phyloP scores from a whole-genome alignment of 2,888 invertebrate genomes.

The Eupithecia tripunctaria region DNA sequence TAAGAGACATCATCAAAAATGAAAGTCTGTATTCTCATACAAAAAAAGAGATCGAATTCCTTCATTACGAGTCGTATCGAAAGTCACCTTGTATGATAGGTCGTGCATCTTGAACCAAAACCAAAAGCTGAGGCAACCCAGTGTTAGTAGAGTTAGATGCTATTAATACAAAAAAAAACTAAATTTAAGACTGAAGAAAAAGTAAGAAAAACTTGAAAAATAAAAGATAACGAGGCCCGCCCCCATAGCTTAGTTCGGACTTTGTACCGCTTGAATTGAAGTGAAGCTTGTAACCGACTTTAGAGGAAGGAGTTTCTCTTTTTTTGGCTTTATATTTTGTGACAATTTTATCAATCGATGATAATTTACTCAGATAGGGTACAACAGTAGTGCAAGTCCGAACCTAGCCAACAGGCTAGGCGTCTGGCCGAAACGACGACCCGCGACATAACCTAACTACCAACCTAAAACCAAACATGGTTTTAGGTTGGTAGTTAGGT shows the following conservation, averaged over 20 bases:
- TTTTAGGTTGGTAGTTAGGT: background rate
- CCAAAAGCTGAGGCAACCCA: conserved; percentile 18
- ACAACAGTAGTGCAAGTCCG: background rate
- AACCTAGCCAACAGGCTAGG: too few relatives aligned
- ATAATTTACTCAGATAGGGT: too few relatives aligned
- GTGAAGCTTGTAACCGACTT: background rate
- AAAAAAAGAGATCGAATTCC: background rate
- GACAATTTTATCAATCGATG: too few relatives aligned
- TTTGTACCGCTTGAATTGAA: background rate
- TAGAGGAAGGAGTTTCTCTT: too few relatives aligned
- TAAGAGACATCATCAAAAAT: too few relatives aligned
- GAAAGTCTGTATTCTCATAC: background rate
- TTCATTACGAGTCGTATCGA: background rate
- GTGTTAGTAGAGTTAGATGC: conserved; percentile 29
- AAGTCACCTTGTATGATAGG: conserved; percentile 35
- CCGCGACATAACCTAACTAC: background rate
- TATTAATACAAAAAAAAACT: conserved; percentile 18
- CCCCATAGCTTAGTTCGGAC: background rate
- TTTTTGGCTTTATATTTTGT: too few relatives aligned
- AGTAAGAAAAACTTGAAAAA: background rate
- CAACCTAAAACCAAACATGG: background rate
- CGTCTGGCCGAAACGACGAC: too few relatives aligned
- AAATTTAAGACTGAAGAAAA: background rate
- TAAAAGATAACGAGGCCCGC: background rate
- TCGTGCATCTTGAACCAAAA: conserved; percentile 23